A percentile compares a stretch with the other conserved stretches of the same genome.
These are phyloP conservation scores for Schizothorax lantsangensis DNA, from an alignment of 2,797 vertebrate species.

Conservation along the genomic window DNA sequence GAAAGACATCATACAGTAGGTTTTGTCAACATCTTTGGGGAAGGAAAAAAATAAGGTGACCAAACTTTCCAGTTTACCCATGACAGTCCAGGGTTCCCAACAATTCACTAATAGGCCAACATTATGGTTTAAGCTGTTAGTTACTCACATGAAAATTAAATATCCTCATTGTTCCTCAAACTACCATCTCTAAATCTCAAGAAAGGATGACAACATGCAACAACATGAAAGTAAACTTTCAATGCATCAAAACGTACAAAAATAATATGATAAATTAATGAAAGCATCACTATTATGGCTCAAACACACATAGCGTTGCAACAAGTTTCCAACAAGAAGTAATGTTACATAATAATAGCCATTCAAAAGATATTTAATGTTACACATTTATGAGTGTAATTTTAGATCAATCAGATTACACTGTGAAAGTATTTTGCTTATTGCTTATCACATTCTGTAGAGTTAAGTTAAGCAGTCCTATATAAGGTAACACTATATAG, in stretches of 20 bases:
- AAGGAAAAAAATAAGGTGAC: neutral
- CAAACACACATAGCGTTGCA: neutral
- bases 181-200: neutral
- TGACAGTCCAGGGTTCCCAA: neutral
- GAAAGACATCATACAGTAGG: neutral
- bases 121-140: constrained; percentile 4
- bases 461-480: neutral
- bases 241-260: neutral
- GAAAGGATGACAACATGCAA: neutral
- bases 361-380: neutral
- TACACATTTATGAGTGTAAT: neutral
- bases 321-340: neutral
- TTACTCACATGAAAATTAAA: neutral
- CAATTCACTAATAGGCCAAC: neutral
- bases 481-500: neutral
- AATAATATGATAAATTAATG: neutral
- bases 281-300: constrained; percentile 1
- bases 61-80: neutral
- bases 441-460: neutral
- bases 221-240: neutral
- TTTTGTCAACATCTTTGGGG: neutral
- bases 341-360: neutral
- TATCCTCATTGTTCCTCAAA: neutral
- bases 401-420: neutral
- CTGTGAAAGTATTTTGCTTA: neutral